Evolutionary conservation across 2,113 vertebrate genomes (phyloP), one percentile per base, ranked within the genome.

Genomic region (Sardina pilchardus): DNA sequence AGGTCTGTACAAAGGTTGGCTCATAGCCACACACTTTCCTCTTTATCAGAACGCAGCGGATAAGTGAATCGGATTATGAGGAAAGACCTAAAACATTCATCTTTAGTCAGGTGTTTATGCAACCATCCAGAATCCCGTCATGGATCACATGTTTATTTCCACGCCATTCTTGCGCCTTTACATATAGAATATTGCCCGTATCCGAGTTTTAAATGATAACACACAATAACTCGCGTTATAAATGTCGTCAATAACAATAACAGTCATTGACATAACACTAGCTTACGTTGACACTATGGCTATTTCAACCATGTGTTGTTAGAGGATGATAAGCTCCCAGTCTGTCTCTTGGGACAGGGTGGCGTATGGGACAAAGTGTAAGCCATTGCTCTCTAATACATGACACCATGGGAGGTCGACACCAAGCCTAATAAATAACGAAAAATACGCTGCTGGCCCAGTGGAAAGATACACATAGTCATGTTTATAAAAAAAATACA

Each of bases 401-500:
- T 83, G 84, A 43, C 82, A 86, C 36, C 39, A 6, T 71, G 63
- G 44, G 67, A 47, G 63, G 87, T 84, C 78, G 71, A 56, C 26
- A 17, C 26, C 88, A 88, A 81, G 85, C 43, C 82, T 92, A 94
- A 94, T 87, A 94, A 90, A 94, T 84, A 92, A 45, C 10, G 9
- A 42, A 16, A 89, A 93, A 87, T 90, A 91, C 89, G 88, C 78
- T 48, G 47, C 83, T 84, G 44, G 80, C 89, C 84, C 21, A 81
- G 83, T 94, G 93, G 93, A 95, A 95, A 94, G 89, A 92, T 56
- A 94, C 89, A 94, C 89, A 94, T 91, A 92, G 19, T 63, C 17
- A 8, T 90, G 84, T 89, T 91, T 88, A 83, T 89, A 43, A 19
- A 84, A 19, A 84, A 83, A 59, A 16, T 59, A 4, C 81, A 86